Conservation (phyloP, 1,140 invertebrate genomes). For the Ptiloglossa arizonensis region DNA sequence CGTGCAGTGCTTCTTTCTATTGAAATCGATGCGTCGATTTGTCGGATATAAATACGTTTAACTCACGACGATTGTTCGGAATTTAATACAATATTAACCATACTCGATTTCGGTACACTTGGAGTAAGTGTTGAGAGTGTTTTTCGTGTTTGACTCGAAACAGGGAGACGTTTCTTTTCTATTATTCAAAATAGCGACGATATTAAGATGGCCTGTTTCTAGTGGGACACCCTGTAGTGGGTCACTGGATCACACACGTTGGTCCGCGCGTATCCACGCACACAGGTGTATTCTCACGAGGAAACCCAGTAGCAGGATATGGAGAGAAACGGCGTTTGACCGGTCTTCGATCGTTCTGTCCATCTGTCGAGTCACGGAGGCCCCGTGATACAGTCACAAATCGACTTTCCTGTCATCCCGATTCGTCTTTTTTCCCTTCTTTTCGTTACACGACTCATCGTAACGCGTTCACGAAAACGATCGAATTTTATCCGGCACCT, state of each 20-base stretch:
- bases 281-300: slow-evolving; percentile 33
- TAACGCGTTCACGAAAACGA: neutral
- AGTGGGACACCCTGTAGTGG: slow-evolving; percentile 45
- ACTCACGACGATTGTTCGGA: too few species aligned
- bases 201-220: neutral
- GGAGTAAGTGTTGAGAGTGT: too few species aligned
- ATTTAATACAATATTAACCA: too few species aligned
- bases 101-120: too few species aligned
- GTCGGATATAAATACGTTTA: too few species aligned
- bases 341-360: slow-evolving; percentile 46
- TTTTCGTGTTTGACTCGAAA: too few species aligned
- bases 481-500: neutral
- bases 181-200: too few species aligned
- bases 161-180: too few species aligned
- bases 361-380: slow-evolving; percentile 15
- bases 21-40: too few species aligned
- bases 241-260: slow-evolving; percentile 69
- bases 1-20: too few species aligned
- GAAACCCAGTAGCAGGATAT: slow-evolving; percentile 57
- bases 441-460: too few species aligned
- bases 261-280: slow-evolving; percentile 19
- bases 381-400: slow-evolving; percentile 10
- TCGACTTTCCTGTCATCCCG: slow-evolving; percentile 24
- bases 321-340: slow-evolving; percentile 65
- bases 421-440: neutral